A percentile compares a stretch with the other conserved stretches of the same genome.
Conservation (phyloP, 2,797 vertebrate genomes). For the Arctocebus calabarensis region DNA sequence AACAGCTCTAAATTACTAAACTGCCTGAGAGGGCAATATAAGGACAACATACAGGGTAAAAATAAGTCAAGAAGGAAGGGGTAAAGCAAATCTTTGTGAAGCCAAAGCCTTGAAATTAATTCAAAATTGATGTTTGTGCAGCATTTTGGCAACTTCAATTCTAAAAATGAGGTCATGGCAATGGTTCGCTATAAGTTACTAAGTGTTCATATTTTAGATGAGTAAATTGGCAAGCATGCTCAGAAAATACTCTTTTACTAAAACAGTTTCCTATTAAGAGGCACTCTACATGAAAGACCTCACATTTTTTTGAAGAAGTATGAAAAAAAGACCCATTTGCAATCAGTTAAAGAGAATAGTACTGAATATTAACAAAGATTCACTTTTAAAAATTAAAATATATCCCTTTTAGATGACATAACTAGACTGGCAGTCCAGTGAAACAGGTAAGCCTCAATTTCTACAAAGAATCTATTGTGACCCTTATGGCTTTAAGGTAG, state of each 20-base stretch:
- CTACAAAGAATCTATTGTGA: neutral
- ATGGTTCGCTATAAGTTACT: neutral
- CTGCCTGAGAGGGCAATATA: neutral
- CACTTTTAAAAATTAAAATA: neutral
- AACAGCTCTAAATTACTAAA: neutral
- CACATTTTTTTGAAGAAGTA: neutral
- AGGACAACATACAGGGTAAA: neutral
- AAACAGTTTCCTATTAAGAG: neutral
- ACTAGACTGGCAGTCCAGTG: neutral
- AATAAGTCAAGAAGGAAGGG: neutral
- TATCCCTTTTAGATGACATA: neutral
- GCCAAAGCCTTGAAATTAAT: constrained; percentile 1
- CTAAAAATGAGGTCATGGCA: constrained; percentile 25
- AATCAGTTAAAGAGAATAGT: neutral
- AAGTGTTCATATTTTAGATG: neutral
- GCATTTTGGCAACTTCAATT: constrained; percentile 21
- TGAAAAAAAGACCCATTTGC: neutral
- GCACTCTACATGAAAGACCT: neutral
- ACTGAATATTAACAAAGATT: neutral
- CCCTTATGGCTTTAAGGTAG: neutral
- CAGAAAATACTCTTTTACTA: neutral
- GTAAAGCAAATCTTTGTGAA: constrained; percentile 28
- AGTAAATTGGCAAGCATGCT: neutral
- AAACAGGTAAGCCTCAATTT: neutral
- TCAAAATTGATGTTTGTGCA: neutral